Percentiles rank a stretch among this genome's conserved stretches.
Evolutionary conservation across 2,888 invertebrate species (phyloP).

Genomic region (Periphyllus acericola): DNA sequence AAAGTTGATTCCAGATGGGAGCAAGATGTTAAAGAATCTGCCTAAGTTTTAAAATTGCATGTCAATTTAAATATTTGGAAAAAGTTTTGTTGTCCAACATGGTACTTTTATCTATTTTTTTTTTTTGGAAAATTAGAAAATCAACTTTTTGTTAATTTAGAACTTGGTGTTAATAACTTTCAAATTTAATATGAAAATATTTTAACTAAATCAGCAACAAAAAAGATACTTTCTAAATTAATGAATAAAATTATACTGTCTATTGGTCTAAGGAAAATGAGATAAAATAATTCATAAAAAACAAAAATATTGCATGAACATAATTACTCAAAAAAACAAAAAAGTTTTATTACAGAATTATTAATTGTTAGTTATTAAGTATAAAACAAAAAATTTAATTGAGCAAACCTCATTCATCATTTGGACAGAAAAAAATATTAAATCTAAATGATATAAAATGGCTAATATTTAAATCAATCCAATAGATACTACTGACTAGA

Average conservation of each 20-base stretch:
- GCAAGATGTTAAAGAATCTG: too few species aligned
- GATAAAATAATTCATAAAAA: not conserved
- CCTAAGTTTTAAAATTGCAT: too few species aligned
- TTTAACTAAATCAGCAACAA: not conserved
- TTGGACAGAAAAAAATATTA: slow-evolving; percentile 34
- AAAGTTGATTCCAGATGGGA: too few species aligned
- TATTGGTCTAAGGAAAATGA: not conserved
- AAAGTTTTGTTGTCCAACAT: too few species aligned
- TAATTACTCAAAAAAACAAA: slow-evolving; percentile 34
- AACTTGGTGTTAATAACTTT: too few species aligned
- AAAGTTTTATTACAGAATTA: slow-evolving; percentile 28
- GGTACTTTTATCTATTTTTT: too few species aligned
- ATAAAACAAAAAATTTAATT: slow-evolving; percentile 39
- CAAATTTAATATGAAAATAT: too few species aligned
- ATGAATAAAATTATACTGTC: not conserved
- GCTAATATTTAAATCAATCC: slow-evolving; percentile 17
- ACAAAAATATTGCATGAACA: not conserved
- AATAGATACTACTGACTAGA: slow-evolving; percentile 43
- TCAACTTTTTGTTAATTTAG: too few species aligned
- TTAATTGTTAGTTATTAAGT: slow-evolving; percentile 44
- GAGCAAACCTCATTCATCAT: slow-evolving; percentile 37
- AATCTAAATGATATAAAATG: slow-evolving; percentile 4
- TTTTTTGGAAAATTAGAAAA: too few species aligned
- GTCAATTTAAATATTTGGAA: too few species aligned
- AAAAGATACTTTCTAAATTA: not conserved